These are phyloP conservation scores for Morone chrysops DNA, from an alignment of 2,113 vertebrate species.

Conservation along the genomic window DNA sequence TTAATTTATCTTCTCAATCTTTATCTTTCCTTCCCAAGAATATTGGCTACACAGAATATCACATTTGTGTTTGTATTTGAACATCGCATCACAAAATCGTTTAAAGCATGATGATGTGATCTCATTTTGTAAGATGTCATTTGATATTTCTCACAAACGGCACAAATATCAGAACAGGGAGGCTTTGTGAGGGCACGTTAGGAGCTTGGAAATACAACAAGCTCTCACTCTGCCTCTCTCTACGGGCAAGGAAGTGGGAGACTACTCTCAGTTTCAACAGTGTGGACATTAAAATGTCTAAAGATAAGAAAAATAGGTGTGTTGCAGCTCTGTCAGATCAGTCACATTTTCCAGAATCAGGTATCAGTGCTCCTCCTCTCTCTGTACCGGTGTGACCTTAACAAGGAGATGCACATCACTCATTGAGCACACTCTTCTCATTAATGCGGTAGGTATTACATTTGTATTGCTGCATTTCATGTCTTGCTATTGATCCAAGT, in stretches of 20 bases:
- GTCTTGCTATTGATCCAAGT: not conserved
- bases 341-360: not conserved
- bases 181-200: not conserved
- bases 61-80: not conserved
- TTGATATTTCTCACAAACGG: not conserved
- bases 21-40: not conserved
- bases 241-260: too few relatives aligned
- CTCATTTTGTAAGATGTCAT: not conserved
- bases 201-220: constrained; percentile 6
- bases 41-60: not conserved
- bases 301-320: not conserved
- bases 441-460: too few relatives aligned
- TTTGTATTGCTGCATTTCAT: not conserved
- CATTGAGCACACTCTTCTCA: not conserved
- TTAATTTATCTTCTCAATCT: not conserved
- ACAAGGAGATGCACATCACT: not conserved
- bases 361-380: not conserved
- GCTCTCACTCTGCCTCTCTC: not conserved
- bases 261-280: not conserved
- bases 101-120: not conserved
- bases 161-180: not conserved
- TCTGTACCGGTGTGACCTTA: not conserved
- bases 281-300: not conserved
- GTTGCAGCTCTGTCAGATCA: not conserved
- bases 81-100: not conserved